Conservation (phyloP, 2,888 invertebrate genomes). For the Diarsia brunnea region DNA sequence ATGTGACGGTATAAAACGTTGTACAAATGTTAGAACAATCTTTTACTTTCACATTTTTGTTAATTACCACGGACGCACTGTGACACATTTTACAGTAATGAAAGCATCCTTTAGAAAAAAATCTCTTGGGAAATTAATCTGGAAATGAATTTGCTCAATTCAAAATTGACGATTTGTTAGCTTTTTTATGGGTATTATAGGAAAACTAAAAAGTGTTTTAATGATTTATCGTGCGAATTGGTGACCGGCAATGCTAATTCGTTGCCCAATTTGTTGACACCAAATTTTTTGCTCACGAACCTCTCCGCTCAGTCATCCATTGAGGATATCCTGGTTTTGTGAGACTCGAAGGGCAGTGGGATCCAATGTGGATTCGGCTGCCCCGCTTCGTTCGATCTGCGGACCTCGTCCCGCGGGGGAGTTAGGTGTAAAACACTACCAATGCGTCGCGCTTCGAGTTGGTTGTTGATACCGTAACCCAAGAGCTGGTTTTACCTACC, state of each 20-base stretch:
- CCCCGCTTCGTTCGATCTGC: not conserved
- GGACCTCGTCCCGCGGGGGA: not conserved
- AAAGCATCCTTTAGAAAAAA: not conserved
- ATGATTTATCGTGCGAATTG: not conserved
- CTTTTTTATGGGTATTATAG: not conserved
- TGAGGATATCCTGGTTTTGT: too few species aligned
- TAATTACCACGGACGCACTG: not conserved
- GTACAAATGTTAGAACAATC: not conserved
- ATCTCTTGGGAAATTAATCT: conserved; percentile 22
- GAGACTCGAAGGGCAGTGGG: not conserved
- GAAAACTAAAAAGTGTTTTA: not conserved
- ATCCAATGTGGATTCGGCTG: not conserved
- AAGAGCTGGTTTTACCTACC: too few species aligned
- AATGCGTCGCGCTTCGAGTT: not conserved
- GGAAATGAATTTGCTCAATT: not conserved
- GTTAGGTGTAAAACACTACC: not conserved
- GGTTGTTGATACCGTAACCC: too few species aligned
- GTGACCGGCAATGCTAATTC: not conserved
- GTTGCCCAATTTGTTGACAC: not conserved
- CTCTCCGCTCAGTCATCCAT: too few species aligned
- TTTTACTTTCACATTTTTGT: not conserved
- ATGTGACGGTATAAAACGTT: not conserved
- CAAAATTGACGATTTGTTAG: not conserved
- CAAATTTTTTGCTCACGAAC: too few species aligned
- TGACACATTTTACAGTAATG: not conserved